Percentiles rank a stretch among this genome's conserved stretches.
Conservation (phyloP, 2,797 vertebrate genomes). For the Yasuhikotakia modesta region DNA sequence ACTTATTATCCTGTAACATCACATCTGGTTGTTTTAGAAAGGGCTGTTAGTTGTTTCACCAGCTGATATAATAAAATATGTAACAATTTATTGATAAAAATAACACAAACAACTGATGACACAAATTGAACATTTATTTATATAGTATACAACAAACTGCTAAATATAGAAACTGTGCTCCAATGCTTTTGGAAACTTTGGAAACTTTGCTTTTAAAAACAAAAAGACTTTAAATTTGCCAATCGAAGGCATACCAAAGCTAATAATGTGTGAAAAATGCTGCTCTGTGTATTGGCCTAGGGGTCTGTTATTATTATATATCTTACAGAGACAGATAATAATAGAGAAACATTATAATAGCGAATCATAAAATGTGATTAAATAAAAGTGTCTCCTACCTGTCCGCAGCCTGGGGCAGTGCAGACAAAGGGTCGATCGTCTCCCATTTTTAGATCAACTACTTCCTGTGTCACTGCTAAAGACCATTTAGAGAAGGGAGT, state of each 20-base stretch:
- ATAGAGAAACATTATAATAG: slow-evolving; percentile 1
- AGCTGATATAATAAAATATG: background rate
- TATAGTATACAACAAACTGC: no score
- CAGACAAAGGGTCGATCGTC: slow-evolving; percentile 98
- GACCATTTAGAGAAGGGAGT: slow-evolving; percentile 49
- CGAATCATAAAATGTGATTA: background rate
- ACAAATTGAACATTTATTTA: background rate
- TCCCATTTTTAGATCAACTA: slow-evolving; percentile 83
- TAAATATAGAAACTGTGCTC: background rate
- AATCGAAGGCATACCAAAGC: no score
- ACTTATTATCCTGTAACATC: no score
- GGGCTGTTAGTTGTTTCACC: background rate
- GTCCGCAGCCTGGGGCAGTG: slow-evolving; percentile 92
- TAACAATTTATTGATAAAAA: background rate
- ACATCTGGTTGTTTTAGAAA: no score
- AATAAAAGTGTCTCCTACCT: slow-evolving; percentile 77
- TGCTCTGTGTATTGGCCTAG: no score
- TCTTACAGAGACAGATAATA: background rate
- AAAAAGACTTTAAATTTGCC: no score
- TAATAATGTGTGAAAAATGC: no score
- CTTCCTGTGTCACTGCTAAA: slow-evolving; percentile 61
- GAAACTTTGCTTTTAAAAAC: background rate
- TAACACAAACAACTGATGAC: background rate
- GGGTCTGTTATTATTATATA: background rate
- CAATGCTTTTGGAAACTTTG: background rate